These are phyloP conservation scores for Cranoglanis bouderius DNA, from an alignment of 2,113 vertebrate species.

Conservation along the genomic window DNA sequence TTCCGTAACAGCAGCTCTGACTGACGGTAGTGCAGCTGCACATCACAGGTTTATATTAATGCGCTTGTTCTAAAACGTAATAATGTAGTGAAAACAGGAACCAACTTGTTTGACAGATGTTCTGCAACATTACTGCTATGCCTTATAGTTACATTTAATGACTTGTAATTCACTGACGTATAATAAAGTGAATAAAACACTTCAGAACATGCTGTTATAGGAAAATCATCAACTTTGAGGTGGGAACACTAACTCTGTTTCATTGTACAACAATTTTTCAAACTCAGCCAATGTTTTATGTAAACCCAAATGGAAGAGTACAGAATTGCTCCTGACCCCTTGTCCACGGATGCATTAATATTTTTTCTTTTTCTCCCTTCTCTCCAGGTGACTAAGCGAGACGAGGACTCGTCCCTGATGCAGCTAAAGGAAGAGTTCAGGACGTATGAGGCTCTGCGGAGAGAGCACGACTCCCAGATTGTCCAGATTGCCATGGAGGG, in stretches of 20 bases:
- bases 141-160: too few species aligned
- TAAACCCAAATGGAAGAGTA: not conserved
- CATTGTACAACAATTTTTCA: not conserved
- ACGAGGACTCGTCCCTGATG: constrained; percentile 98
- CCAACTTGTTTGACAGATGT: not conserved
- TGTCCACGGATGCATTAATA: not conserved
- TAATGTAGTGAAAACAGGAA: not conserved
- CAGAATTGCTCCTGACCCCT: not conserved
- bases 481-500: constrained; percentile 99
- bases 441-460: constrained; percentile 90
- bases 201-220: not conserved
- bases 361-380: not conserved
- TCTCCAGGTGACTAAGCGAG: constrained; percentile 91
- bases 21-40: not conserved
- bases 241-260: not conserved
- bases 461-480: constrained; percentile 98
- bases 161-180: not conserved
- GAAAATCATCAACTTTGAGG: not conserved
- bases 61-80: not conserved
- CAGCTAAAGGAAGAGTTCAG: constrained; percentile 97
- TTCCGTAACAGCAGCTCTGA: not conserved
- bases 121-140: not conserved
- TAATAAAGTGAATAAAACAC: not conserved
- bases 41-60: not conserved
- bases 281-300: not conserved